phyloP scores from a whole-genome alignment of 2,113 vertebrate species.

The Pimephales promelas region DNA sequence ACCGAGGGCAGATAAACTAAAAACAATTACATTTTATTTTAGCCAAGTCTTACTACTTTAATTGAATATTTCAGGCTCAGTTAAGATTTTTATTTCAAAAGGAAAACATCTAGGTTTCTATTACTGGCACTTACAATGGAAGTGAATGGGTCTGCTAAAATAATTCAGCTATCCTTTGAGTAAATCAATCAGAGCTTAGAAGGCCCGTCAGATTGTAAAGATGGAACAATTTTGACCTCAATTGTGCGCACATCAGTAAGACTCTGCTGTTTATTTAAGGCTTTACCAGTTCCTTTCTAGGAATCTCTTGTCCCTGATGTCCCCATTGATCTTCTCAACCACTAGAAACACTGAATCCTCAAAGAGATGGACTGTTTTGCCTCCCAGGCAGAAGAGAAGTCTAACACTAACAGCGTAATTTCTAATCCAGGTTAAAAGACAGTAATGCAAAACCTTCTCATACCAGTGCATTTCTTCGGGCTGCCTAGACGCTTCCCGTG shows the following conservation, averaged over 20 bases:
- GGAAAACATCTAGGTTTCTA: not conserved
- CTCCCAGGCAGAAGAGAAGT: slow-evolving; percentile 18
- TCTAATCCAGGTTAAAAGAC: not conserved
- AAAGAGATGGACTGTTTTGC: slow-evolving; percentile 24
- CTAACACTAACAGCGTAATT: not conserved
- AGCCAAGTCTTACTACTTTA: not conserved
- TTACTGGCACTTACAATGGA: not conserved
- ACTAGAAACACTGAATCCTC: slow-evolving; percentile 19
- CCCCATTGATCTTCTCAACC: not conserved
- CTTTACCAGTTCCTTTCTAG: not conserved
- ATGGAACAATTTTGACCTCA: not conserved
- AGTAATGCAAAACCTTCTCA: not conserved
- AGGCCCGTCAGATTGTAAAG: not conserved
- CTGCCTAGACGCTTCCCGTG: slow-evolving; percentile 88
- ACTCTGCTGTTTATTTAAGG: slow-evolving; percentile 6
- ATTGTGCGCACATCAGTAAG: not conserved
- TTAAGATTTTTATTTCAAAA: too few relatives aligned
- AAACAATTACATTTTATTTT: not conserved
- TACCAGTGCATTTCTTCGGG: slow-evolving; percentile 93
- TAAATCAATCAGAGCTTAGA: slow-evolving; percentile 10
- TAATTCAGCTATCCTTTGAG: not conserved
- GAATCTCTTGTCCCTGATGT: not conserved
- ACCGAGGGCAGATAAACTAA: not conserved
- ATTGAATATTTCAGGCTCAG: too few relatives aligned
- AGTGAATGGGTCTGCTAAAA: not conserved